phyloP scores from a whole-genome alignment of 2,113 vertebrate species.

The Stigmatopora nigra region DNA sequence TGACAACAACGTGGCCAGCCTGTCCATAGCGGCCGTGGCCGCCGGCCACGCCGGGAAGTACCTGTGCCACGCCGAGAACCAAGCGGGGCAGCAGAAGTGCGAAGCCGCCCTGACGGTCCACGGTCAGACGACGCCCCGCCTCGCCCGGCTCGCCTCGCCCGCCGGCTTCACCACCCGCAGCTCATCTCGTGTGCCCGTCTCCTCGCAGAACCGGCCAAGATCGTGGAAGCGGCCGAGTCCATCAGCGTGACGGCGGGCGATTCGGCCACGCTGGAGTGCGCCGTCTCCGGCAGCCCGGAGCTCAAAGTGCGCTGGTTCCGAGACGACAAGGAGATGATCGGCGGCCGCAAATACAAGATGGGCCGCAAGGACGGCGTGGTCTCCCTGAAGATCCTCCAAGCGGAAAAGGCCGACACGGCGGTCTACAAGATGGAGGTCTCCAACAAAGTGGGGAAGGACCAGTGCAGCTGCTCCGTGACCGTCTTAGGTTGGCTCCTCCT shows the following conservation, averaged over 20 bases:
- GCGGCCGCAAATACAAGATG: constrained; percentile 90
- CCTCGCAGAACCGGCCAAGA: constrained; percentile 89
- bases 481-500: constrained; percentile 94
- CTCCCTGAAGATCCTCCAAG: constrained; percentile 84
- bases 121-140: constrained; percentile 76
- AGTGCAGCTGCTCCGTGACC: constrained; percentile 83
- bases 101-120: constrained; percentile 88
- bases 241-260: constrained; percentile 93
- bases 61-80: constrained; percentile 88
- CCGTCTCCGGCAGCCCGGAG: constrained; percentile 86
- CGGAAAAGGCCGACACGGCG: constrained; percentile 84
- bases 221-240: constrained; percentile 84
- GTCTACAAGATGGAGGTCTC: constrained; percentile 90
- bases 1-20: constrained; percentile 78
- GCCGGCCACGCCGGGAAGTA: constrained; percentile 82
- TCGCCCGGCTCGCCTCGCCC: background rate
- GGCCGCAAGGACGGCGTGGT: constrained; percentile 87
- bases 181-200: constrained; percentile 76
- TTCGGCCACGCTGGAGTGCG: constrained; percentile 86
- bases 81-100: constrained; percentile 90
- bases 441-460: constrained; percentile 89
- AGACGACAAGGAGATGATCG: constrained; percentile 82
- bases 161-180: no score
- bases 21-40: constrained; percentile 79
- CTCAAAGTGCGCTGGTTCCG: constrained; percentile 96